Base-by-base conservation (phyloP, 2,888 invertebrate species). In the Leucania comma region DNA sequence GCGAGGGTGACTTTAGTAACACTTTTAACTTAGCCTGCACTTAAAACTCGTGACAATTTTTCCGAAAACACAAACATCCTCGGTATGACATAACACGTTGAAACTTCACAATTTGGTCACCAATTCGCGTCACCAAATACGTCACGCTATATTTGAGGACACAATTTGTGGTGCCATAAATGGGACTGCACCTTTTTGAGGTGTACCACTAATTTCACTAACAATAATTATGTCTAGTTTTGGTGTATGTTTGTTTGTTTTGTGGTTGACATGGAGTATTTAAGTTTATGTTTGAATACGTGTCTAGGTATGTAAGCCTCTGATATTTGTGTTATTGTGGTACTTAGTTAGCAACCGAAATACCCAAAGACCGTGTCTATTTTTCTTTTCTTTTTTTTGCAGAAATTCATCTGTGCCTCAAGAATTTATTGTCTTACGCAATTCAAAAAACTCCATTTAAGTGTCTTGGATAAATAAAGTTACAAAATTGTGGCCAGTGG, bases 111-210 rank as follows among this genome's bases (percentile, higher is more conserved):
- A 87, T 90, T 75, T 75, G 56, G 82, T 70, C 78, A 88, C 80
- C 92, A 93, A 92, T 94, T 95, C 88, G 88, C 93, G 86, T 84
- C 86, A 84, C 95, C 95, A 92, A 91, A 93, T 92, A 90, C 77
- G 87, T 60, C 69, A 81, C 72, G 71, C 68, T 87, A 87, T 75
- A 89, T 93, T 93, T 93, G 90, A 80, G 72, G 80, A 81, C 80
- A 86, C 90, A 91, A 91, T 93, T 93, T 91, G 87, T 86, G 78
- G 86, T 85, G 78, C 80, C 93, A 66, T 85, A 93, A 88, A 92
- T 86, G 94, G 94, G 50, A 35, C 12, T 81, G 84, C 85, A 88
- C 90, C 91, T 93, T 93, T 94, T 94, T 83, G 92, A 92, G 90
- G 20, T 58, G 63, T 53, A 82, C 74, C 86, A 91, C 93, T 94